These are phyloP conservation scores for Lophochroa leadbeateri DNA, from an alignment of 2,113 vertebrate species.

Conservation along the genomic window DNA sequence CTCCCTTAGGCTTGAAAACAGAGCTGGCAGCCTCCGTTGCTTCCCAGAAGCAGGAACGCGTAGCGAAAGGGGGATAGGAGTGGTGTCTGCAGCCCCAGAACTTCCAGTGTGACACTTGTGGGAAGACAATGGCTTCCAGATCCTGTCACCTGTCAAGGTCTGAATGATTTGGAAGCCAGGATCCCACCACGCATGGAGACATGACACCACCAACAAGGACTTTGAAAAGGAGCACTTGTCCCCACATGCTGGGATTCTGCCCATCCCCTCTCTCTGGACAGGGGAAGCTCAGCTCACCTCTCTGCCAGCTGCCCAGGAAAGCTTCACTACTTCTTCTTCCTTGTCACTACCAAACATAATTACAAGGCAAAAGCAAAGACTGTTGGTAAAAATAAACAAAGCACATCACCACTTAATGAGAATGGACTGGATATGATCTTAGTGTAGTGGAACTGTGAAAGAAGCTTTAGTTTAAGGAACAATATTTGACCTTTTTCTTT, in stretches of 20 bases:
- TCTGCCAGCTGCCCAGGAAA: not conserved
- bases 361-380: not conserved
- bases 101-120: not conserved
- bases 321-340: not conserved
- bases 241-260: not conserved
- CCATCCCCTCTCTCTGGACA: not conserved
- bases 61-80: accelerated
- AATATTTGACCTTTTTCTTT: constrained; percentile 10
- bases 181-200: accelerated
- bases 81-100: not conserved
- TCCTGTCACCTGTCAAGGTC: not conserved
- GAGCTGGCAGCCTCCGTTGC: not conserved
- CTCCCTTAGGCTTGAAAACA: not conserved
- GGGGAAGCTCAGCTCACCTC: not conserved
- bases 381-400: constrained; percentile 10
- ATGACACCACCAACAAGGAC: not conserved
- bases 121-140: not conserved
- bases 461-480: not conserved
- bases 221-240: not conserved
- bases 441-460: not conserved
- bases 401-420: not conserved
- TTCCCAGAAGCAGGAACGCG: not conserved
- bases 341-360: not conserved
- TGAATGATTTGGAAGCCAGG: not conserved
- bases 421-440: not conserved